Percentiles rank a stretch among this genome's conserved stretches.
phyloP scores from a whole-genome alignment of 2,113 vertebrate species.

The Mixornis gularis region DNA sequence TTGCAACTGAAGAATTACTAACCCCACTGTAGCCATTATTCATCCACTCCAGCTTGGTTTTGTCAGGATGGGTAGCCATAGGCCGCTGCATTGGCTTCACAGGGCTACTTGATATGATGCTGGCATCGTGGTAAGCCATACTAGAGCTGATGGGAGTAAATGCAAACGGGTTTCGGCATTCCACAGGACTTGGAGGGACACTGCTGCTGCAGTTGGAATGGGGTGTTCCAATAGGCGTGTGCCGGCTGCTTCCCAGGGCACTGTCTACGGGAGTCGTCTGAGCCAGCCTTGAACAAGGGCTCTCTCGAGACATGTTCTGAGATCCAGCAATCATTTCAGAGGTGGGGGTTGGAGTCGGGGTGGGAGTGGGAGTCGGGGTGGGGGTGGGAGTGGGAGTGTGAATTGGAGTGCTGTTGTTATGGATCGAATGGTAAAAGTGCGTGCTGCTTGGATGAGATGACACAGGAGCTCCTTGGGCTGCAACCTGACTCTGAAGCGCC shows the following conservation, averaged over 20 bases:
- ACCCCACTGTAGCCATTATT: slow-evolving; percentile 83
- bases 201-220: slow-evolving; percentile 97
- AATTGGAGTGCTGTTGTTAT: slow-evolving; percentile 82
- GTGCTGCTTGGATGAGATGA: slow-evolving; percentile 74
- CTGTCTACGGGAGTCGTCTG: slow-evolving; percentile 92
- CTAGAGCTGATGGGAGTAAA: slow-evolving; percentile 97
- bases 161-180: slow-evolving; percentile 95
- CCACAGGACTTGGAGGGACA: slow-evolving; percentile 92
- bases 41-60: slow-evolving; percentile 97
- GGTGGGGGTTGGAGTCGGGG: slow-evolving; percentile 86
- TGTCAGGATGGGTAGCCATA: slow-evolving; percentile 95
- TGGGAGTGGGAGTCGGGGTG: slow-evolving; percentile 81
- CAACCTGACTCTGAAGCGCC: slow-evolving; percentile 75
- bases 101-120: slow-evolving; percentile 89
- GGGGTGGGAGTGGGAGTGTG: slow-evolving; percentile 85
- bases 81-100: slow-evolving; percentile 98
- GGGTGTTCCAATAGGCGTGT: slow-evolving; percentile 91
- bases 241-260: slow-evolving; percentile 88
- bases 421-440: slow-evolving; percentile 82
- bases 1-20: slow-evolving; percentile 72
- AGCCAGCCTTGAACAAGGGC: slow-evolving; percentile 85
- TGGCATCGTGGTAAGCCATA: slow-evolving; percentile 89
- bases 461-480: slow-evolving; percentile 67
- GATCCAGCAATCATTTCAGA: slow-evolving; percentile 86
- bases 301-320: slow-evolving; percentile 84